A percentile compares a stretch with the other conserved stretches of the same genome.
Evolutionary conservation across 2,797 vertebrate genomes (phyloP).

Genomic region (Neostethus bicornis): DNA sequence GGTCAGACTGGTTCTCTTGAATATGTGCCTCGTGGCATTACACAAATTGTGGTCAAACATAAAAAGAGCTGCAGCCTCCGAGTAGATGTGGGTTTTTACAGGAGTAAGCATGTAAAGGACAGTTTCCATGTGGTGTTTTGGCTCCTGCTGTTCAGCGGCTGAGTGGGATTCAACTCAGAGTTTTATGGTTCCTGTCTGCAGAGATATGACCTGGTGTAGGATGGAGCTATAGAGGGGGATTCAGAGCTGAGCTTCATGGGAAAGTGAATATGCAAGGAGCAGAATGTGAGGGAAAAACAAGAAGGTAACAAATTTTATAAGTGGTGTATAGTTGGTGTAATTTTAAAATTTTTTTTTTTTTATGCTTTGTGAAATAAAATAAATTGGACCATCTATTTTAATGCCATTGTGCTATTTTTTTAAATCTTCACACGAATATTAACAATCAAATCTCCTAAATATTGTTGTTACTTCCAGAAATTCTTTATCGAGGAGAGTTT

Average conservation of each 20-base stretch:
- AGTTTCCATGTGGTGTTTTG: constrained; percentile 7
- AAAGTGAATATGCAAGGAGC: background rate
- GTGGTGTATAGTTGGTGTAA: background rate
- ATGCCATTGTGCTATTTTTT: background rate
- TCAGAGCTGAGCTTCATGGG: background rate
- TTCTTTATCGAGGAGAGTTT: background rate
- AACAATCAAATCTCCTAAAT: background rate
- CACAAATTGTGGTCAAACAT: constrained; percentile 34
- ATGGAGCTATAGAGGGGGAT: background rate
- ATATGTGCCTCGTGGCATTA: background rate
- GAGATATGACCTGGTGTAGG: constrained; percentile 16
- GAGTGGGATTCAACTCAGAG: constrained; percentile 24
- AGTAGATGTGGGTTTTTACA: constrained; percentile 33
- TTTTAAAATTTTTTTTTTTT: no score
- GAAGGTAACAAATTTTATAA: constrained; percentile 9
- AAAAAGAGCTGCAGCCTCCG: constrained; percentile 20
- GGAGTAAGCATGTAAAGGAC: constrained; percentile 10
- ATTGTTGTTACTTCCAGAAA: background rate
- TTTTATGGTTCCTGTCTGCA: constrained; percentile 53
- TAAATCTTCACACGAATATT: background rate
- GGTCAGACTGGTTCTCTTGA: constrained; percentile 8
- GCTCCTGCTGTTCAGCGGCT: constrained; percentile 34
- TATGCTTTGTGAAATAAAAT: background rate
- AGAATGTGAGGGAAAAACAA: background rate
- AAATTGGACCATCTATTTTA: no score